Conservation (phyloP, 2,113 vertebrate genomes). For the Blennius ocellaris region DNA sequence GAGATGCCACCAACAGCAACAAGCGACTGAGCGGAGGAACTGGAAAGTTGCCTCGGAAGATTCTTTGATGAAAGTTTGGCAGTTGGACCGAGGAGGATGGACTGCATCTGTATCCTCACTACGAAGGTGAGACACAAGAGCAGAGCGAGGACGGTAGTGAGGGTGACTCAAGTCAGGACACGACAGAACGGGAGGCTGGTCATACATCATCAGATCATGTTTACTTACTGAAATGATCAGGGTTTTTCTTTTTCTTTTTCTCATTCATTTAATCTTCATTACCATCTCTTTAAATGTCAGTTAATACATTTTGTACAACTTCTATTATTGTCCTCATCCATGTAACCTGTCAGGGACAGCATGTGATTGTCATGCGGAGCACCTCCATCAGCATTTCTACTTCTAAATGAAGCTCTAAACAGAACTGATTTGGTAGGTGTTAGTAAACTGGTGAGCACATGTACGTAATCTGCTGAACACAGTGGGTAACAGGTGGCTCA, state of each 20-base stretch:
- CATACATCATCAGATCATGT: neutral
- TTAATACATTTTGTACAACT: neutral
- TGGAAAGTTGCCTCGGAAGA: slow-evolving; percentile 41
- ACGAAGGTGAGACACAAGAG: slow-evolving; percentile 71
- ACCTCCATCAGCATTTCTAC: neutral
- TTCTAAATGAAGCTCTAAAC: neutral
- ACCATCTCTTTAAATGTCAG: neutral
- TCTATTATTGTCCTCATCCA: neutral
- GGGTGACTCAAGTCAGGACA: neutral
- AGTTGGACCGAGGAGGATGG: slow-evolving; percentile 65
- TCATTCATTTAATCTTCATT: neutral
- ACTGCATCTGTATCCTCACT: slow-evolving; percentile 80
- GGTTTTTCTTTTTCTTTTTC: neutral
- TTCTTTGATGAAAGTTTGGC: slow-evolving; percentile 58
- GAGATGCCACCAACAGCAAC: slow-evolving; percentile 44
- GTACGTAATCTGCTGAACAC: slow-evolving; percentile 1
- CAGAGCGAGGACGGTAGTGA: neutral
- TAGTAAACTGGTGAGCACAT: neutral
- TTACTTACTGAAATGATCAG: neutral
- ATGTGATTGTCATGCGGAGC: neutral
- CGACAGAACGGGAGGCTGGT: neutral
- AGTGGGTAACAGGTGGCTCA: neutral
- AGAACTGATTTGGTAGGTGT: neutral
- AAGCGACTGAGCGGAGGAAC: slow-evolving; percentile 40
- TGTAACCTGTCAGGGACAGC: neutral